Percentiles rank a stretch among this genome's conserved stretches.
These are phyloP conservation scores for Crotalus tigris DNA, from an alignment of 2,113 vertebrate species.

Conservation along the genomic window DNA sequence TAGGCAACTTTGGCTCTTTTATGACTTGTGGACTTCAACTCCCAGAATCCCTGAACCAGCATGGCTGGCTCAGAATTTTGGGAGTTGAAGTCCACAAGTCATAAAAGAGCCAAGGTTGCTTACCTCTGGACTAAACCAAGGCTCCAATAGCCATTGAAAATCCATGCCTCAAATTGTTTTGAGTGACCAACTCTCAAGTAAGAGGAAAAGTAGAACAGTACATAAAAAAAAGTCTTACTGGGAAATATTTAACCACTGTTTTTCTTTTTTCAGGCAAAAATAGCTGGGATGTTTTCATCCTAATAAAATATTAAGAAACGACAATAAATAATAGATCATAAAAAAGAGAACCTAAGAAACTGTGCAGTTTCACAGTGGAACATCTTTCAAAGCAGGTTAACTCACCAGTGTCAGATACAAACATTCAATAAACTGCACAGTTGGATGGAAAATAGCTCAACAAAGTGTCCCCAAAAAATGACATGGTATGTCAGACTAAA, in stretches of 20 bases:
- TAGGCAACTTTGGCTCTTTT: too few species aligned
- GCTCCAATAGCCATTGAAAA: neutral
- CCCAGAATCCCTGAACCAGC: too few species aligned
- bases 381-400: neutral
- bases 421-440: neutral
- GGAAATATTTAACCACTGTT: slow-evolving; percentile 16
- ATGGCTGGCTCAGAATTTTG: too few species aligned
- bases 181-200: neutral
- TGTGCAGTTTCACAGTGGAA: slow-evolving; percentile 1
- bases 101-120: too few species aligned
- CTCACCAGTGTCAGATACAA: neutral
- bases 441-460: neutral
- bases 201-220: neutral
- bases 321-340: slow-evolving; percentile 33
- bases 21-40: too few species aligned
- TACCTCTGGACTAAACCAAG: neutral
- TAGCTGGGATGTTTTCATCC: neutral
- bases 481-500: neutral
- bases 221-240: slow-evolving; percentile 11
- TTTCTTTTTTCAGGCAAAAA: slow-evolving; percentile 2
- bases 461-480: neutral
- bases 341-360: slow-evolving; percentile 8
- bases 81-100: too few species aligned
- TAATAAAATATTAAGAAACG: slow-evolving; percentile 46
- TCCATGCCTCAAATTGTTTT: neutral